Conservation (phyloP, 2,113 vertebrate genomes). For the Chitala chitala region DNA sequence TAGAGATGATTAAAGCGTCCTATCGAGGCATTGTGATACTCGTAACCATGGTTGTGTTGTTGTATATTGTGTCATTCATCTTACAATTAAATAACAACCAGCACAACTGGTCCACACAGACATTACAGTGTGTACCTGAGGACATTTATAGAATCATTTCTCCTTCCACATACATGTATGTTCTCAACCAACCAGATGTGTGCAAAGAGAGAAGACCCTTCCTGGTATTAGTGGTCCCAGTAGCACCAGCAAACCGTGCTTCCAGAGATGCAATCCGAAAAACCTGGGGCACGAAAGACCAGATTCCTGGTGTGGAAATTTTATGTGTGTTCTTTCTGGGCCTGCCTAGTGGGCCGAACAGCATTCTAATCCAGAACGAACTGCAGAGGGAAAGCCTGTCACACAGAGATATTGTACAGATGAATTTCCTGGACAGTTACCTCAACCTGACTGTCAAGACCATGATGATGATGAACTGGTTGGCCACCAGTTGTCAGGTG, state of each 20-base stretch:
- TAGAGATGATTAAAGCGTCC: too few relatives aligned
- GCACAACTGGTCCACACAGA: conserved; percentile 73
- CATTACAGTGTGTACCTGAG: conserved; percentile 84
- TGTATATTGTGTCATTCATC: too few relatives aligned
- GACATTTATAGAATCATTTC: conserved; percentile 41
- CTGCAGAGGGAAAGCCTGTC: conserved; percentile 52
- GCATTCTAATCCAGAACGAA: not conserved
- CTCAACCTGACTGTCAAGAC: conserved; percentile 72
- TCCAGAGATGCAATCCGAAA: conserved; percentile 50
- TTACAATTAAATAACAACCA: too few relatives aligned
- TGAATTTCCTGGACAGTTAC: conserved; percentile 72
- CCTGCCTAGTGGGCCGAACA: not conserved
- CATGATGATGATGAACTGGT: conserved; percentile 77
- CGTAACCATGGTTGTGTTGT: too few relatives aligned
- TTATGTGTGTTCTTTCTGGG: conserved; percentile 62
- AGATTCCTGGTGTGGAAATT: conserved; percentile 33
- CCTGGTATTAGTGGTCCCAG: conserved; percentile 62
- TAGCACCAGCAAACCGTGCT: conserved; percentile 28
- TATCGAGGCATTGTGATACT: too few relatives aligned
- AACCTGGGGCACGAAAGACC: conserved; percentile 58
- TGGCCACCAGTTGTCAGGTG: conserved; percentile 55
- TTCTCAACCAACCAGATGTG: conserved; percentile 52
- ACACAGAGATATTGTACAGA: conserved; percentile 65
- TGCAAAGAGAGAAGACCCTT: conserved; percentile 50
- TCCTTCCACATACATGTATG: conserved; percentile 53